These are phyloP conservation scores for Prosopocoilus inquinatus DNA, from an alignment of 2,888 invertebrate species.

Conservation along the genomic window DNA sequence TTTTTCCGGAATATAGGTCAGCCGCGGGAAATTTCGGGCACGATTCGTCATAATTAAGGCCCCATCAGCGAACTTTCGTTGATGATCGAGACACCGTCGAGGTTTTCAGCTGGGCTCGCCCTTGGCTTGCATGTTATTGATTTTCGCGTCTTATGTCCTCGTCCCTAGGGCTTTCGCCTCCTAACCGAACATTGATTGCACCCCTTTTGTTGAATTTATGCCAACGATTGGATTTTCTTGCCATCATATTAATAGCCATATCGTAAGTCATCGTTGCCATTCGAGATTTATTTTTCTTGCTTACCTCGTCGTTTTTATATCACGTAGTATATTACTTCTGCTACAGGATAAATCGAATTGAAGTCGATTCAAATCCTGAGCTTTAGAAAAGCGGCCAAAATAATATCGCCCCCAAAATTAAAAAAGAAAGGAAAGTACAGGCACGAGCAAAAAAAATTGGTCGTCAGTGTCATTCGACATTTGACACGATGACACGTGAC, in stretches of 20 bases:
- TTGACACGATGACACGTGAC: no score
- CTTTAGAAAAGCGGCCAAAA: no score
- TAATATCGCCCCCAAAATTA: no score
- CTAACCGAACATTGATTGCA: constrained; percentile 31
- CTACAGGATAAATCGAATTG: no score
- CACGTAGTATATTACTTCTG: no score
- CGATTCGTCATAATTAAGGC: neutral
- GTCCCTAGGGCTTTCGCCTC: constrained; percentile 28
- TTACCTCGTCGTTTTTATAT: no score
- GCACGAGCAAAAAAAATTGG: no score
- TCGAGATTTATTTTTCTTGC: no score
- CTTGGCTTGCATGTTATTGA: constrained; percentile 33
- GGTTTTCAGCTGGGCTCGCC: constrained; percentile 28
- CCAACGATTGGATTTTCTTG: neutral
- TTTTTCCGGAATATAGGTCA: neutral
- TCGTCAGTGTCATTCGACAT: no score
- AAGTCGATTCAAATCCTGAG: no score
- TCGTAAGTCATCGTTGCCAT: no score
- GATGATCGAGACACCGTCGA: constrained; percentile 24
- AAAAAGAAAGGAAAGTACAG: no score
- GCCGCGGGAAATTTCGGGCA: neutral
- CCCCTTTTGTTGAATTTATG: constrained; percentile 13
- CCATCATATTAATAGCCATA: neutral
- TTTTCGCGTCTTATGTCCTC: constrained; percentile 32
- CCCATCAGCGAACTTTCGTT: constrained; percentile 11